phyloP scores from a whole-genome alignment of 2,888 invertebrate genomes.

The Dryadula phaetusa region DNA sequence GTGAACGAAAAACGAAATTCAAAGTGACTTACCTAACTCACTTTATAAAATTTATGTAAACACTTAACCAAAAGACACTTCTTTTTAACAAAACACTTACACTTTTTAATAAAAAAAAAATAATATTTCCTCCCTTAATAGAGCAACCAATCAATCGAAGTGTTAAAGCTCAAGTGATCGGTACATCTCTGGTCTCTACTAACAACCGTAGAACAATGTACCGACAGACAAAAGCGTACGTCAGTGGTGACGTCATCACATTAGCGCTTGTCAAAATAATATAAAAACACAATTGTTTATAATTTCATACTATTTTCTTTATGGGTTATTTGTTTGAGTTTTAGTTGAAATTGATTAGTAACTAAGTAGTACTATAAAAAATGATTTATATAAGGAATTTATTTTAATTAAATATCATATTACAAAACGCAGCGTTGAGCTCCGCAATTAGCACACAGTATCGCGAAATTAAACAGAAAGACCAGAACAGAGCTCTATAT shows the following conservation, averaged over 20 bases:
- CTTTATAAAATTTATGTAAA: neutral
- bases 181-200: conserved; percentile 17
- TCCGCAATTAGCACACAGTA: no score
- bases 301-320: conserved; percentile 4
- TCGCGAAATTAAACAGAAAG: no score
- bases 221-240: conserved; percentile 37
- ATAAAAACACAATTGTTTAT: conserved; percentile 25
- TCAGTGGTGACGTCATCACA: conserved; percentile 30
- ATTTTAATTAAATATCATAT: no score
- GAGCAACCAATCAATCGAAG: conserved; percentile 10
- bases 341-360: neutral
- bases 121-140: neutral
- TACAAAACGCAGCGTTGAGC: no score
- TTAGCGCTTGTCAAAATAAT: conserved; percentile 33
- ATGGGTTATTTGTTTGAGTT: neutral
- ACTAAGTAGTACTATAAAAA: neutral
- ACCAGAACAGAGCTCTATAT: no score
- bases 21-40: neutral
- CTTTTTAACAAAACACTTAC: neutral
- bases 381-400: no score
- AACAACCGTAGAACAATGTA: conserved; percentile 31
- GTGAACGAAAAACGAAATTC: no score
- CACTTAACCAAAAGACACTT: neutral
- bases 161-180: conserved; percentile 26
- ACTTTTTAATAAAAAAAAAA: neutral